These are phyloP conservation scores for Ochropleura plecta DNA, from an alignment of 2,888 invertebrate species.

Conservation along the genomic window DNA sequence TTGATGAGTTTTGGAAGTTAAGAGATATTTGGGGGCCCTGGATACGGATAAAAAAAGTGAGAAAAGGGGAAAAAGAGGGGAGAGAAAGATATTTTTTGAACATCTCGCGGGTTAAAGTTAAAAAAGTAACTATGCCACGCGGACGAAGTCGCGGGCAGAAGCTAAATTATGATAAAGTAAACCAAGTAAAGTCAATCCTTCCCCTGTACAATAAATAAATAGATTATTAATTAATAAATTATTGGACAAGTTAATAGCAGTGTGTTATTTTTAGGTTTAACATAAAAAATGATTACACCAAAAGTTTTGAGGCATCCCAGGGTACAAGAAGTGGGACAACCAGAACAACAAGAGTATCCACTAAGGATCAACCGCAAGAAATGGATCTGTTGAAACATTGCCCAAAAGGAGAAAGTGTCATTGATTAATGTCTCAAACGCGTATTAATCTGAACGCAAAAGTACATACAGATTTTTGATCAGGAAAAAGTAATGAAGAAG, in stretches of 20 bases:
- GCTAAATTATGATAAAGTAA: neutral
- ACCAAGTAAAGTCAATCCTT: neutral
- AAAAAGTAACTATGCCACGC: too few relatives aligned
- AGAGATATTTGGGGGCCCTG: too few relatives aligned
- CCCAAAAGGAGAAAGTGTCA: neutral
- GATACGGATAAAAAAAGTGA: too few relatives aligned
- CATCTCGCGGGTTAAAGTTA: too few relatives aligned
- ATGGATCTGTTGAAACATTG: constrained; percentile 18
- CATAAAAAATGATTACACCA: constrained; percentile 21
- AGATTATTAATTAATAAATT: too few relatives aligned
- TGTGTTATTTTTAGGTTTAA: constrained; percentile 42
- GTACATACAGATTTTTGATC: neutral
- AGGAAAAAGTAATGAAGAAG: neutral
- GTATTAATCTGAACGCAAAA: neutral
- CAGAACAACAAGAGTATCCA: neutral
- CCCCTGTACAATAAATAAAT: constrained; percentile 3
- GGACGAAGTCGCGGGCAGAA: too few relatives aligned
- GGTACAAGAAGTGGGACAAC: constrained; percentile 5
- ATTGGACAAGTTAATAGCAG: neutral
- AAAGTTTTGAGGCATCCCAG: neutral
- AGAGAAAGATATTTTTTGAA: too few relatives aligned
- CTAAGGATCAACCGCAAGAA: constrained; percentile 9
- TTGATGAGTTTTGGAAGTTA: too few relatives aligned
- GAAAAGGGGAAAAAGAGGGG: too few relatives aligned
- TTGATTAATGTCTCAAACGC: neutral